Evolutionary conservation across 2,888 invertebrate species (phyloP).

Genomic region (Papilio gigon): DNA sequence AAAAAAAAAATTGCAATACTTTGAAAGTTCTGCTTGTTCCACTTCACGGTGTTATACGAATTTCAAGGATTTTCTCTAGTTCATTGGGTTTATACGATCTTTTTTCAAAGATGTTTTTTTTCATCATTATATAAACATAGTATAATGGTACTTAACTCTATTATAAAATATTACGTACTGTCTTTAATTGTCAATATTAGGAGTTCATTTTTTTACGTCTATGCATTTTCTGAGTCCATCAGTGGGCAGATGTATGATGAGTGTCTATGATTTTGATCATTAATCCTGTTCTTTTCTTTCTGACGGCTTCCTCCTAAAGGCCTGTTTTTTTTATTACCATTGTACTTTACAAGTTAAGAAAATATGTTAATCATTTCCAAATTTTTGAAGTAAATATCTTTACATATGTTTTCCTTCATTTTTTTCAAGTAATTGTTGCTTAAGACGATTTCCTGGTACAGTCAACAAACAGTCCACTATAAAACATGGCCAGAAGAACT

Average conservation of each 20-base stretch:
- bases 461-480: conserved; percentile 52
- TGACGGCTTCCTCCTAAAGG: neutral
- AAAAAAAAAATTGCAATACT: neutral
- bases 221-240: too few species aligned
- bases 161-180: too few species aligned
- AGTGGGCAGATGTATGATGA: too few species aligned
- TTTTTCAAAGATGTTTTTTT: neutral
- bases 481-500: conserved; percentile 36
- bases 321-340: neutral
- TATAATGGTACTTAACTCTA: neutral
- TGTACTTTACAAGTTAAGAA: neutral
- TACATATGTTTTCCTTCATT: conserved; percentile 54
- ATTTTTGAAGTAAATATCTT: neutral
- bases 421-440: conserved; percentile 57
- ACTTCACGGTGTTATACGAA: conserved; percentile 2
- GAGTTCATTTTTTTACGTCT: too few species aligned
- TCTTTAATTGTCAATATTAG: neutral
- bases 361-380: neutral
- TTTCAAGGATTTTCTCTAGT: neutral
- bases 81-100: neutral
- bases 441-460: conserved; percentile 65
- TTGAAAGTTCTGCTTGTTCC: conserved; percentile 4
- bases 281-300: neutral
- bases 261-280: too few species aligned
- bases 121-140: neutral